Conservation (phyloP, 2,797 vertebrate genomes). For the Channa striata region DNA sequence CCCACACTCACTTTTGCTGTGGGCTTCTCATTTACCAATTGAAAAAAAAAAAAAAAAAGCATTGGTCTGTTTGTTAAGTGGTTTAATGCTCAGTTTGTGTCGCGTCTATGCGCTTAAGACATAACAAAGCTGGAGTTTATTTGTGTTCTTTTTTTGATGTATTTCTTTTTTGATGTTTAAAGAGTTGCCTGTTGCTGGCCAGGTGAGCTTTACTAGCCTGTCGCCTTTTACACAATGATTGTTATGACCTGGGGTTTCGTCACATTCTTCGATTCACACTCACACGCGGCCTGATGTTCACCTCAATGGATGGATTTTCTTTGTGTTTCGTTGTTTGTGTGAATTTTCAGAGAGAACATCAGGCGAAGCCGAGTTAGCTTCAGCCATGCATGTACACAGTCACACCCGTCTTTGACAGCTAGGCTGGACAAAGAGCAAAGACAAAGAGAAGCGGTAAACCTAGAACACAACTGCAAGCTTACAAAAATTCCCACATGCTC, state of each 20-base stretch:
- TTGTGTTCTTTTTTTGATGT: neutral
- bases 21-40: conserved; percentile 49
- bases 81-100: conserved; percentile 37
- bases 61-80: conserved; percentile 37
- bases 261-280: conserved; percentile 68
- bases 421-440: conserved; percentile 71
- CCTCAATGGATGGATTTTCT: conserved; percentile 41
- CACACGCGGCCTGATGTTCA: conserved; percentile 49
- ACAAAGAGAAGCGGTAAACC: conserved; percentile 66
- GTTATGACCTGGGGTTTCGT: conserved; percentile 73
- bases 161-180: conserved; percentile 37
- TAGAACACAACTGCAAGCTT: conserved; percentile 45
- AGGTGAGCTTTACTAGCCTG: conserved; percentile 53
- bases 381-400: conserved; percentile 66
- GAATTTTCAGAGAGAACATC: conserved; percentile 37
- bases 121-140: conserved; percentile 7
- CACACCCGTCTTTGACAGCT: conserved; percentile 68
- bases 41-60: conserved; percentile 20
- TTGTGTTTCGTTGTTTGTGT: conserved; percentile 36
- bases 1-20: conserved; percentile 40
- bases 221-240: conserved; percentile 47
- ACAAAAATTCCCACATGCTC: conserved; percentile 43
- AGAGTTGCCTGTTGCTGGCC: conserved; percentile 52
- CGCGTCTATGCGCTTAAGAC: conserved; percentile 21
- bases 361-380: conserved; percentile 53